A percentile compares a stretch with the other conserved stretches of the same genome.
Conservation (phyloP, 2,113 vertebrate species). For the Oncorhynchus tshawytscha region DNA sequence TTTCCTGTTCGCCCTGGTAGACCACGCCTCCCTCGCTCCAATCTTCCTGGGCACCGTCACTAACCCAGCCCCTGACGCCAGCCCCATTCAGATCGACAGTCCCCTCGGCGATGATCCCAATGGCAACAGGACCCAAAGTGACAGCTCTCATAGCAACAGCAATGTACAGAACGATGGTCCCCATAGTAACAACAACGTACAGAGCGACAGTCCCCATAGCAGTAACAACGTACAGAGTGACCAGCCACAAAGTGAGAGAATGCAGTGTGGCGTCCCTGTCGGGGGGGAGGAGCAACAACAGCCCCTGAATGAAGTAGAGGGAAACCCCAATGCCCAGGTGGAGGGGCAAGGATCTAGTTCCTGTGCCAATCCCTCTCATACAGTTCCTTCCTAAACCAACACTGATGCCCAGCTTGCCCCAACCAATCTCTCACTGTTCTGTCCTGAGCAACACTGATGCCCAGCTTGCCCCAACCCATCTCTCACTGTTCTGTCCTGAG, state of each 20-base stretch:
- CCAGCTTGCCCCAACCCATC: neutral
- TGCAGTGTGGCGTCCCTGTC: slow-evolving; percentile 12
- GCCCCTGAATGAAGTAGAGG: slow-evolving; percentile 5
- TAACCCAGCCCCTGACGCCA: slow-evolving; percentile 77
- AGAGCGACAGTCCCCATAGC: neutral
- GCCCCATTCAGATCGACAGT: slow-evolving; percentile 21
- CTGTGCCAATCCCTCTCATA: neutral
- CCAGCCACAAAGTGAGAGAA: neutral
- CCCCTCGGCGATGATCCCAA: slow-evolving; percentile 38
- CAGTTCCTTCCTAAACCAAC: neutral
- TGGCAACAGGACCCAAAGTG: slow-evolving; percentile 43
- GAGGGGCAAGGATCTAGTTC: neutral
- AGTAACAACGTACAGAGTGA: neutral
- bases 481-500: neutral
- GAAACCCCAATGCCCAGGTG: neutral
- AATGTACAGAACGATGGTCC: too few relatives aligned
- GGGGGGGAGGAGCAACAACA: slow-evolving; percentile 10
- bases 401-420: neutral
- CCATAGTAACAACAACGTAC: neutral
- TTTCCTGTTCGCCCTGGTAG: slow-evolving; percentile 81
- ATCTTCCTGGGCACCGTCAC: slow-evolving; percentile 84
- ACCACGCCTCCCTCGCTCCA: slow-evolving; percentile 76
- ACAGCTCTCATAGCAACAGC: slow-evolving; percentile 4
- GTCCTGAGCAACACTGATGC: neutral
- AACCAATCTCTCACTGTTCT: neutral